Conservation (phyloP, 2,888 invertebrate species). For the Harpagoxenus sublaevis region DNA sequence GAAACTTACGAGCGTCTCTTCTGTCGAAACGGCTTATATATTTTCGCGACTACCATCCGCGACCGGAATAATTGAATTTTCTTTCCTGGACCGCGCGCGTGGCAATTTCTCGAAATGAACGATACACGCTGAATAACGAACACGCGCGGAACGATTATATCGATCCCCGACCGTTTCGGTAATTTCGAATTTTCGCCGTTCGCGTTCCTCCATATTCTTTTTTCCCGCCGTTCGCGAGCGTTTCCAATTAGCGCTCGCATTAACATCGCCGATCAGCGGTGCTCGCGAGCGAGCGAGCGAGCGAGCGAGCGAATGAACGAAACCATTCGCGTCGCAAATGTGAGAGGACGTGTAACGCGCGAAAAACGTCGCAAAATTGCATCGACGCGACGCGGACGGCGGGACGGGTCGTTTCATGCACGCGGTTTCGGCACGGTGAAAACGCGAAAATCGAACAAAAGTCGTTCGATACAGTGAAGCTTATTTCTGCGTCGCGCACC, state of each 20-base stretch:
- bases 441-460: constrained; percentile 44
- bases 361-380: constrained; percentile 46
- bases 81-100: not conserved
- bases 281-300: not conserved
- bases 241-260: constrained; percentile 50
- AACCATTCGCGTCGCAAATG: not conserved
- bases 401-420: constrained; percentile 33
- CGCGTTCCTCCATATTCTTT: constrained; percentile 4
- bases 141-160: constrained; percentile 15
- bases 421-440: constrained; percentile 17
- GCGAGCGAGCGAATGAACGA: not conserved
- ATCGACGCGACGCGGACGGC: not conserved
- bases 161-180: constrained; percentile 2
- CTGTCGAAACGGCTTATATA: not conserved
- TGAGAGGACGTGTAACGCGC: constrained; percentile 9
- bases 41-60: not conserved
- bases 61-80: constrained; percentile 31
- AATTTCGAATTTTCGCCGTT: constrained; percentile 39
- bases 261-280: constrained; percentile 7
- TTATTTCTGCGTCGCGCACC: constrained; percentile 37
- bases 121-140: not conserved
- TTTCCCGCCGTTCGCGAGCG: not conserved
- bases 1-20: not conserved
- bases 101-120: constrained; percentile 27
- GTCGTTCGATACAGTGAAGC: constrained; percentile 30